Percentiles rank a stretch among this genome's conserved stretches.
Conservation (phyloP, 30 jellyfish, hydroid and myxozoan genomes). For the Mastigias papua region DNA sequence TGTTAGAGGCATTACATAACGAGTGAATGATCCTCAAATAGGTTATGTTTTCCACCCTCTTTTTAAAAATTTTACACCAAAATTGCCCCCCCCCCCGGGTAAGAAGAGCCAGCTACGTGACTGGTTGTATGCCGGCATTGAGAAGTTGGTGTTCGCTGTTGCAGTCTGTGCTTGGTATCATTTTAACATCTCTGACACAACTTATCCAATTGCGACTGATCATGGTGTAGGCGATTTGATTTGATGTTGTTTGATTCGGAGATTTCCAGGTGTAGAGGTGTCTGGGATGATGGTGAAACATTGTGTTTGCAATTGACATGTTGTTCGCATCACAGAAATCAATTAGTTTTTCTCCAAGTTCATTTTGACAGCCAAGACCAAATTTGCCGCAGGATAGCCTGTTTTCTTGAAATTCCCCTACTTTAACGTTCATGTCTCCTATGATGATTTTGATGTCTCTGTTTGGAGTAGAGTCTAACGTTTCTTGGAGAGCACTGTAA, state of each 20-base stretch:
- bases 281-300: conserved; percentile 40
- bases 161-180: conserved; percentile 51
- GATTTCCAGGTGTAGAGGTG: conserved; percentile 54
- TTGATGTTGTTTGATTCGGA: conserved; percentile 11
- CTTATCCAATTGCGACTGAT: conserved; percentile 20
- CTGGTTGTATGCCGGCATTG: too few species aligned
- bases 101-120: too few species aligned
- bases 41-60: too few species aligned
- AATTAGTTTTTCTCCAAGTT: conserved; percentile 33
- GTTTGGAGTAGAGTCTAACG: conserved; percentile 35
- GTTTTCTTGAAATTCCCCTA: background rate
- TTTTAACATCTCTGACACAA: background rate
- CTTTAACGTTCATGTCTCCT: conserved; percentile 55
- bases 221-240: conserved; percentile 49
- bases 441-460: conserved; percentile 34
- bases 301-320: conserved; percentile 23
- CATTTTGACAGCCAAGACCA: conserved; percentile 55
- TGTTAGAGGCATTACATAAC: too few species aligned
- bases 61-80: too few species aligned
- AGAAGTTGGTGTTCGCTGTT: conserved; percentile 57
- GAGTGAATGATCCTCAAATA: too few species aligned
- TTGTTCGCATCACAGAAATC: conserved; percentile 30
- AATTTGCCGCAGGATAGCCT: conserved; percentile 1
- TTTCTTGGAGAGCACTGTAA: conserved; percentile 40
- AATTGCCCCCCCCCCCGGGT: too few species aligned